phyloP scores from a whole-genome alignment of 2,797 vertebrate species.

The Myotis findleyi region DNA sequence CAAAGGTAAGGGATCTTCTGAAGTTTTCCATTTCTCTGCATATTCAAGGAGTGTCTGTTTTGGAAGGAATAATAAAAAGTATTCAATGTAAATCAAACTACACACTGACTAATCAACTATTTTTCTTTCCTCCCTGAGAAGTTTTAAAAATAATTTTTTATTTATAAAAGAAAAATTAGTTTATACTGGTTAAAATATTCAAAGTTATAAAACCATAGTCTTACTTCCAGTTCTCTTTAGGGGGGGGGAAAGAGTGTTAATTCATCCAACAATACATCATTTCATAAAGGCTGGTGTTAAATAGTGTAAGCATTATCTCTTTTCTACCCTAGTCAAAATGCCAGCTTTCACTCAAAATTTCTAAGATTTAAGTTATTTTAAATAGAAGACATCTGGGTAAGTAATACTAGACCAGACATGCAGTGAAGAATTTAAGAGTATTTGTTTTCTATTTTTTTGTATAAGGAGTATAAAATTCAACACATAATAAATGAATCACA shows the following conservation, averaged over 20 bases:
- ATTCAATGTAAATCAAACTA: constrained; percentile 69
- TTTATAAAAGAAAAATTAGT: constrained; percentile 43
- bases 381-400: constrained; percentile 40
- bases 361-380: constrained; percentile 48
- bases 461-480: constrained; percentile 31
- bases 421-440: constrained; percentile 39
- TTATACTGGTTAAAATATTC: constrained; percentile 45
- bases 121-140: constrained; percentile 36
- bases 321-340: constrained; percentile 24
- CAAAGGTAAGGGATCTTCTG: constrained; percentile 94
- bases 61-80: constrained; percentile 72
- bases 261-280: constrained; percentile 4
- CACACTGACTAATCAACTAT: neutral
- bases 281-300: constrained; percentile 26
- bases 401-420: neutral
- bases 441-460: neutral
- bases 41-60: constrained; percentile 94
- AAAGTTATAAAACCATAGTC: constrained; percentile 2
- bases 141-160: constrained; percentile 34
- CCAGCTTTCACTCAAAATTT: neutral
- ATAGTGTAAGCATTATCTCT: neutral
- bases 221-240: neutral
- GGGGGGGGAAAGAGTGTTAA: constrained; percentile 1
- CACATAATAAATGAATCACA: constrained; percentile 11
- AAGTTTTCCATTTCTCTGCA: constrained; percentile 93